A percentile compares a stretch with the other conserved stretches of the same genome.
These are phyloP conservation scores for Bactericera cockerelli DNA, from an alignment of 1,140 invertebrate species.

Conservation along the genomic window DNA sequence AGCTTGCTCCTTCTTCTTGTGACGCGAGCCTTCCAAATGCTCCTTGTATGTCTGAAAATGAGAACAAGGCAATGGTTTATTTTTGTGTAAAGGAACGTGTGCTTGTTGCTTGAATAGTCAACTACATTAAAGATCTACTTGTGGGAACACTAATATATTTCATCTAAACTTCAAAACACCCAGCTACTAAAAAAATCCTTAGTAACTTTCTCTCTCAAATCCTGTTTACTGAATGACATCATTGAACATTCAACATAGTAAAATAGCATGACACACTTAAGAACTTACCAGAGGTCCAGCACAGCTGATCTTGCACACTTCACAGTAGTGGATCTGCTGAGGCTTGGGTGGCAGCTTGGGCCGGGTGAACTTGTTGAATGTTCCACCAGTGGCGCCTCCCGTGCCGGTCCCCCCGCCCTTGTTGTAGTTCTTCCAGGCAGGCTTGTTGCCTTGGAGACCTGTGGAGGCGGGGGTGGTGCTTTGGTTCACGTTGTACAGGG, in stretches of 20 bases:
- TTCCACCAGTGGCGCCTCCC: no score
- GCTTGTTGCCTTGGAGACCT: neutral
- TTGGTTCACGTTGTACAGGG: constrained; percentile 4
- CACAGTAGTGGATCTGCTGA: constrained; percentile 85
- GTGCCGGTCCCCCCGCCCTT: no score
- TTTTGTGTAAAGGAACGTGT: neutral
- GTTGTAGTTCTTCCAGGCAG: constrained; percentile 1
- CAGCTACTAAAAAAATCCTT: no score
- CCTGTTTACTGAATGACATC: no score
- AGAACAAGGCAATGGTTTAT: constrained; percentile 17
- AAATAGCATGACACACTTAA: no score
- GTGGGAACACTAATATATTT: no score
- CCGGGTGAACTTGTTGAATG: neutral
- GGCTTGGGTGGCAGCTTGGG: constrained; percentile 52
- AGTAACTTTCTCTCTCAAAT: no score
- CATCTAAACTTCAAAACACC: no score
- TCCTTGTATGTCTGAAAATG: constrained; percentile 73
- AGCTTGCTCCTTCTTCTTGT: constrained; percentile 94
- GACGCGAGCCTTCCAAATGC: constrained; percentile 94
- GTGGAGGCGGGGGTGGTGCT: neutral
- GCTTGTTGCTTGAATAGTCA: no score
- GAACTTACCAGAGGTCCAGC: constrained; percentile 65
- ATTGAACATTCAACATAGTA: no score
- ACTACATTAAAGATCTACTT: no score
- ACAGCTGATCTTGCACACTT: constrained; percentile 96